phyloP scores from a whole-genome alignment of 2,113 vertebrate genomes.

The Amia ocellicauda region DNA sequence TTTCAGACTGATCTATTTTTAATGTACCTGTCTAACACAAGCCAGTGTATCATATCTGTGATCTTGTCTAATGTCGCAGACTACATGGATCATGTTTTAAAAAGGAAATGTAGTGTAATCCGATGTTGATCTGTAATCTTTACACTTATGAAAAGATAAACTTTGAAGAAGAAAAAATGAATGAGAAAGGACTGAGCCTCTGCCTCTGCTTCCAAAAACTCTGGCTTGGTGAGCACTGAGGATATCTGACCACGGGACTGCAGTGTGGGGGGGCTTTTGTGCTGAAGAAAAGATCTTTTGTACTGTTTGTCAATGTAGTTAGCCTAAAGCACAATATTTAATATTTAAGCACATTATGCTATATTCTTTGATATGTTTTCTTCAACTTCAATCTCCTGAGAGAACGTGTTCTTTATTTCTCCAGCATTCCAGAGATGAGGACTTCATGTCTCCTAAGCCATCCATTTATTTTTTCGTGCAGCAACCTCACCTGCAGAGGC shows the following conservation, averaged over 20 bases:
- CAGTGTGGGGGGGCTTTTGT: conserved; percentile 50
- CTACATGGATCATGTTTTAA: conserved; percentile 30
- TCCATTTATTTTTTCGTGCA: no score
- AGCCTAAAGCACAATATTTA: conserved; percentile 50
- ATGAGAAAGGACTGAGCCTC: conserved; percentile 34
- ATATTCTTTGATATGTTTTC: no score
- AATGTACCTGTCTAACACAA: conserved; percentile 25
- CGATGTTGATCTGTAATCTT: conserved; percentile 19
- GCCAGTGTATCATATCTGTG: conserved; percentile 24
- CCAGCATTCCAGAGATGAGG: no score
- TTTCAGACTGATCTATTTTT: conserved; percentile 30
- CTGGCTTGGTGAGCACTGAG: conserved; percentile 38
- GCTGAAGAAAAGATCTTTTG: conserved; percentile 65
- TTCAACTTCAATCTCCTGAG: no score
- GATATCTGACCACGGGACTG: conserved; percentile 54
- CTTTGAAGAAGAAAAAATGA: background rate
- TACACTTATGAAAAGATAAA: conserved; percentile 19
- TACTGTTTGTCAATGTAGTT: conserved; percentile 51
- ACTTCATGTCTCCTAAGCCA: no score
- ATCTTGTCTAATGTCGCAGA: conserved; percentile 23
- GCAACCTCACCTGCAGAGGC: no score
- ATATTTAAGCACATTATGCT: conserved; percentile 59
- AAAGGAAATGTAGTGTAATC: conserved; percentile 10
- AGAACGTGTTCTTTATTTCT: no score
- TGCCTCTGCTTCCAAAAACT: conserved; percentile 40